Evolutionary conservation across 2,888 invertebrate genomes (phyloP).

Genomic region (Protophormia terraenovae): DNA sequence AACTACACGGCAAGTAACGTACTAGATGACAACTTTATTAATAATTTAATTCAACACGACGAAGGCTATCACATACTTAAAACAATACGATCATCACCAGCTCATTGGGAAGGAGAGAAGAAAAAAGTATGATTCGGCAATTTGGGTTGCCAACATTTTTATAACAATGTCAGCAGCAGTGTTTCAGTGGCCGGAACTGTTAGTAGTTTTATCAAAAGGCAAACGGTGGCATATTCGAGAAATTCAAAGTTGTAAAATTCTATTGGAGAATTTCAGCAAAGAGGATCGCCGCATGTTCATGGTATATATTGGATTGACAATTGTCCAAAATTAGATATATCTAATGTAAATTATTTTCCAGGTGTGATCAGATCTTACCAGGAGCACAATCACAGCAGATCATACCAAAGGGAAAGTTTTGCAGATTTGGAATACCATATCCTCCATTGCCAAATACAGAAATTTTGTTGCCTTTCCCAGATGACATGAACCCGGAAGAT

Average conservation of each 20-base stretch:
- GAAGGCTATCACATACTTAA: no score
- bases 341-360: neutral
- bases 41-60: no score
- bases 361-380: slow-evolving; percentile 22
- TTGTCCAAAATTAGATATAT: slow-evolving; percentile 18
- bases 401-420: slow-evolving; percentile 43
- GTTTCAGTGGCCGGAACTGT: no score
- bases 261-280: slow-evolving; percentile 59
- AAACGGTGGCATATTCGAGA: neutral
- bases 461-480: slow-evolving; percentile 37
- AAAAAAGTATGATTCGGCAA: slow-evolving; percentile 35
- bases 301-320: slow-evolving; percentile 40
- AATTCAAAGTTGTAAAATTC: slow-evolving; percentile 4
- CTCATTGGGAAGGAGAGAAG: no score
- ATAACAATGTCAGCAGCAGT: no score
- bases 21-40: no score
- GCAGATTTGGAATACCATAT: slow-evolving; percentile 53
- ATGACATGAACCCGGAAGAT: neutral
- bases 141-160: no score
- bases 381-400: slow-evolving; percentile 36
- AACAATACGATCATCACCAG: no score
- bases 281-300: slow-evolving; percentile 39
- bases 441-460: slow-evolving; percentile 51
- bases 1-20: no score
- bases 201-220: slow-evolving; percentile 47